Conservation (phyloP, 2,113 vertebrate species). For the Pyxicephalus adspersus region DNA sequence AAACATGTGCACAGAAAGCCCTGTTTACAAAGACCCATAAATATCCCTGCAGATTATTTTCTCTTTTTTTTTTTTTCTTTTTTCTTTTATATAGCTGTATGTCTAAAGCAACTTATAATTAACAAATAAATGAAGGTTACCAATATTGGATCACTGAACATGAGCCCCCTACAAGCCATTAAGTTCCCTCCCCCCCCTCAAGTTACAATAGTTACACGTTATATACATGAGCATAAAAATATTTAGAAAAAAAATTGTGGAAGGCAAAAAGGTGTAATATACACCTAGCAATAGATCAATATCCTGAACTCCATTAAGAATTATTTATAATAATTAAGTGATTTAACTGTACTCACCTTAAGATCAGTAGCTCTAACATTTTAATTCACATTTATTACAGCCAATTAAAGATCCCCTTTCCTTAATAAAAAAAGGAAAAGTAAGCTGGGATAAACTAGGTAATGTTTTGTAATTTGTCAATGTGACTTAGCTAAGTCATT, state of each 20-base stretch:
- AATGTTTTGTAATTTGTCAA: too few species aligned
- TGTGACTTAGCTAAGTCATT: too few species aligned
- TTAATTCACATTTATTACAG: too few species aligned
- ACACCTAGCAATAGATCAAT: not conserved
- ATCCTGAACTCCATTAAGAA: too few species aligned
- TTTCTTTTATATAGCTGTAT: not conserved
- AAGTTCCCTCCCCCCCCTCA: not conserved
- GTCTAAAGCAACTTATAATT: not conserved
- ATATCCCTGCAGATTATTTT: slow-evolving; percentile 28
- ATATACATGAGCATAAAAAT: slow-evolving; percentile 21
- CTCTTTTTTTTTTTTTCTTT: not conserved
- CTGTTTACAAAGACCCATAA: not conserved
- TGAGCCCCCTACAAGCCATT: slow-evolving; percentile 14
- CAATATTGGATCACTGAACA: not conserved
- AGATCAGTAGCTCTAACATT: too few species aligned
- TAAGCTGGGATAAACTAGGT: too few species aligned
- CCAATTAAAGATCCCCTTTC: too few species aligned
- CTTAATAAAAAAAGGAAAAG: too few species aligned
- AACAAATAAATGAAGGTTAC: not conserved
- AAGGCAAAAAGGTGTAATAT: not conserved
- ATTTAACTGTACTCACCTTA: too few species aligned
- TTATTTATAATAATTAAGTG: too few species aligned
- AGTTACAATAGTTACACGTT: slow-evolving; percentile 19
- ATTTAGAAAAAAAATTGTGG: not conserved
- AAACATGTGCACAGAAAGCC: not conserved